These are phyloP conservation scores for Calyptomena viridis DNA, from an alignment of 2,113 vertebrate genomes.

Conservation along the genomic window DNA sequence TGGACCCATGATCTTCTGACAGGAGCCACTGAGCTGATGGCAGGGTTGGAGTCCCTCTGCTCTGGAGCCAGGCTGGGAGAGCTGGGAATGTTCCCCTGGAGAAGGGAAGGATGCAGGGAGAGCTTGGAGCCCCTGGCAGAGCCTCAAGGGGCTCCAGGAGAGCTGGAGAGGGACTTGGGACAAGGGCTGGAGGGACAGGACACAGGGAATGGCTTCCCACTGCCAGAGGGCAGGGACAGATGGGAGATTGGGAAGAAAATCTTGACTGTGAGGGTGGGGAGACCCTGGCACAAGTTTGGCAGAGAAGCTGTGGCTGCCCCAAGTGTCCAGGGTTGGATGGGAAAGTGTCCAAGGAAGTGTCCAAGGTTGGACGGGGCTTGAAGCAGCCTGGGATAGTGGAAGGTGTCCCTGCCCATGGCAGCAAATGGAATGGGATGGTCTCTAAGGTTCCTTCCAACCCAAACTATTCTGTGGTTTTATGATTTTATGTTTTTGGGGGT, in stretches of 20 bases:
- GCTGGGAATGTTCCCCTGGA: background rate
- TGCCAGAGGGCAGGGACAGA: background rate
- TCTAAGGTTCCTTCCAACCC: background rate
- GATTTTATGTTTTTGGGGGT: rapidly evolving
- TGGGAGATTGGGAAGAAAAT: background rate
- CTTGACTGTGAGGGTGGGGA: background rate
- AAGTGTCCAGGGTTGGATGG: no score
- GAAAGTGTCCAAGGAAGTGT: background rate
- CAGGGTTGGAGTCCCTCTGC: background rate
- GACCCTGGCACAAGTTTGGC: background rate
- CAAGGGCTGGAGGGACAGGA: no score
- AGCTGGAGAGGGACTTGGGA: no score
- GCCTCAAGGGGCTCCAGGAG: no score
- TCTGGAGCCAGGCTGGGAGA: background rate
- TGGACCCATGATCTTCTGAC: background rate
- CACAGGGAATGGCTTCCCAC: background rate
- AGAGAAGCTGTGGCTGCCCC: background rate
- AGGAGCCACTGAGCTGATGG: background rate
- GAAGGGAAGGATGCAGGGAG: no score
- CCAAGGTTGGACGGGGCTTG: no score
- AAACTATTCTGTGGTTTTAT: background rate
- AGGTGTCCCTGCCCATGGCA: background rate
- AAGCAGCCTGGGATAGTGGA: background rate
- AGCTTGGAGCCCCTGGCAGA: no score
- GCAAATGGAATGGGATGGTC: no score